Evolutionary conservation across 1,140 invertebrate genomes (phyloP), one percentile per base, ranked within the genome.

Genomic region (Augochlora pura): DNA sequence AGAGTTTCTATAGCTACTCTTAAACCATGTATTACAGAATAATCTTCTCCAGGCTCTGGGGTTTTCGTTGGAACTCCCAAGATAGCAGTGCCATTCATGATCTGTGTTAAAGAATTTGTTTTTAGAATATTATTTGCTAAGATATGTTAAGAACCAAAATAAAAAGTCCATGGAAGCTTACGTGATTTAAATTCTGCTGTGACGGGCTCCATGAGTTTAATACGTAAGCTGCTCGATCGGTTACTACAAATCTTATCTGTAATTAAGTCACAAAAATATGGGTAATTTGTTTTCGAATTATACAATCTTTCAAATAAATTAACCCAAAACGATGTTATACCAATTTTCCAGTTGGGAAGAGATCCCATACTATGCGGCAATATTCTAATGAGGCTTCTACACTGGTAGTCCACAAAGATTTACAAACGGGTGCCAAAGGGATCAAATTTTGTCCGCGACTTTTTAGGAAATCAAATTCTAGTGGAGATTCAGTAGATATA

Each of bases 311-410:
- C 9, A 14, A 49, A 42, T 1, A 68, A 68, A 68, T 76, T 38
- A 77, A 32, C 49, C 63, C 86, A 64, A 21, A 46, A 9, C 62
- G 42, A 71, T 25, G 52, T 23, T 27, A 1, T 94, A 98, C 97
- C 92, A 98, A 93, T 95, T 98, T 98, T 77, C 96, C 96, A 57
- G 94, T 93, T 0, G 98, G 97, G 94, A 98, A 99, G 38, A 99
- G 94, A 93, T 99, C 98, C 97, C 98, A 99, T 10, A 99, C 97
- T 84, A 99, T 98, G 32, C 98, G 94, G 88, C 98, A 98, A 90
- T 99, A 99, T 93, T 99, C 98, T 67, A 99, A 95, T 5, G 98
- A 96, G 7, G 97, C 96, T 94, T 99, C 98, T 2, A 99, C 97
- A 87, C 96, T 96, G 87, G 96, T 98, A 1, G 98, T 99, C 98